Conservation (phyloP, 2,113 vertebrate genomes). For the Oncorhynchus clarkii region DNA sequence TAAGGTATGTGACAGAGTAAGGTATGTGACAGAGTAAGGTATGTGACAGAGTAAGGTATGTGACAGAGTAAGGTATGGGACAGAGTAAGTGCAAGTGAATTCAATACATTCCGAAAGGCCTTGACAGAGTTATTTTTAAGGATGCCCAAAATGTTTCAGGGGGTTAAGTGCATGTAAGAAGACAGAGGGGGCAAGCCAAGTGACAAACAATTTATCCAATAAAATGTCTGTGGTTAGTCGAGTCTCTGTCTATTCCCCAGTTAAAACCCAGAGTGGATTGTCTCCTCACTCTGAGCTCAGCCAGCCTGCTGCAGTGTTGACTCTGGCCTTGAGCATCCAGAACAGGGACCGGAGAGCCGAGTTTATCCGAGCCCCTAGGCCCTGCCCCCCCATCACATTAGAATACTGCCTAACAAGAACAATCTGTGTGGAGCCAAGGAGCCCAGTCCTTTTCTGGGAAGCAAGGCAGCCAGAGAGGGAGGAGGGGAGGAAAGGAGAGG, state of each 20-base stretch:
- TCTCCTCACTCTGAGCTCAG: neutral
- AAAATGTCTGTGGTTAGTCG: neutral
- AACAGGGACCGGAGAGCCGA: constrained; percentile 28
- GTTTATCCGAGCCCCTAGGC: constrained; percentile 15
- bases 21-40: no score
- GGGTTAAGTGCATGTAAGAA: no score
- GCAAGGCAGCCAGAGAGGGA: constrained; percentile 36
- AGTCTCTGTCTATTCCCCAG: neutral
- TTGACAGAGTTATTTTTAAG: no score
- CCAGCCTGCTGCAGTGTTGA: neutral
- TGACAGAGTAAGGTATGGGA: no score
- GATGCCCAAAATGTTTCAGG: neutral
- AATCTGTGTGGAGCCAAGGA: constrained; percentile 78
- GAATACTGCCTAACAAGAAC: constrained; percentile 84
- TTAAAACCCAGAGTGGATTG: neutral
- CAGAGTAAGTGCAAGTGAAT: no score
- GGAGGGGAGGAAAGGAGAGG: constrained; percentile 25
- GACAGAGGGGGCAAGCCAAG: no score
- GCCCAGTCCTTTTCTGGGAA: constrained; percentile 50
- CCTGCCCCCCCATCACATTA: constrained; percentile 70
- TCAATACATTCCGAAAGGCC: no score
- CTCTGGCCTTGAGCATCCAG: constrained; percentile 21
- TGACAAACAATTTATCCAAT: neutral
- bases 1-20: no score
- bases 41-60: no score